phyloP scores from a whole-genome alignment of 2,113 vertebrate species.

The Platysteira castanea region DNA sequence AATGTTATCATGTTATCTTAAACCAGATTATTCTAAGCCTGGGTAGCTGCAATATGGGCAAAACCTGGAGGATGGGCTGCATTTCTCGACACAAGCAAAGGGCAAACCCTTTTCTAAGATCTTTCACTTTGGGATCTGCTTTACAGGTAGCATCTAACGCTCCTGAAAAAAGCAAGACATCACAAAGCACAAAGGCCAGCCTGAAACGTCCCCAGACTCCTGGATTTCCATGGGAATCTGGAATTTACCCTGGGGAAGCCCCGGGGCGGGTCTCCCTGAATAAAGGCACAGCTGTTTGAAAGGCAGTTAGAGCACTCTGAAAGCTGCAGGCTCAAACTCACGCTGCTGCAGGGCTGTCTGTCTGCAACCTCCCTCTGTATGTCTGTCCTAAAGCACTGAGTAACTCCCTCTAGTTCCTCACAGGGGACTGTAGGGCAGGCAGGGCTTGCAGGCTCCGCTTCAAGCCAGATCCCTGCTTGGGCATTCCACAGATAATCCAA shows the following conservation, averaged over 20 bases:
- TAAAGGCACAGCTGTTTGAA: not conserved
- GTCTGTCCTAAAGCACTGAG: not conserved
- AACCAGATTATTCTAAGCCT: not conserved
- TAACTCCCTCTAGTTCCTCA: not conserved
- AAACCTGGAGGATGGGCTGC: not conserved
- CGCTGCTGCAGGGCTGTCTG: not conserved
- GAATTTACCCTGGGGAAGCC: not conserved
- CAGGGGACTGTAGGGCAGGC: not conserved
- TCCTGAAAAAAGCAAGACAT: not conserved
- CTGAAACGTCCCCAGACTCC: not conserved
- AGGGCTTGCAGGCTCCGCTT: not conserved
- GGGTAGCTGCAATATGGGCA: not conserved
- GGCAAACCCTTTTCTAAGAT: not conserved
- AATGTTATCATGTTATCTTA: not conserved
- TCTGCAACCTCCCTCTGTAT: not conserved
- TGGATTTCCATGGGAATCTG: not conserved
- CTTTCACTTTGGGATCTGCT: not conserved
- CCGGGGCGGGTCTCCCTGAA: not conserved
- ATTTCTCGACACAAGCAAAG: not conserved
- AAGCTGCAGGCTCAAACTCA: not conserved
- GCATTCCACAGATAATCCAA: not conserved
- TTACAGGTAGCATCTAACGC: fast-evolving
- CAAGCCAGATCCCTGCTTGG: not conserved
- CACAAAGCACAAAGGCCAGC: not conserved
- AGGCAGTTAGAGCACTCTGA: not conserved